Conservation (phyloP, 2,888 invertebrate species). For the Gonocerus acuteangulatus region DNA sequence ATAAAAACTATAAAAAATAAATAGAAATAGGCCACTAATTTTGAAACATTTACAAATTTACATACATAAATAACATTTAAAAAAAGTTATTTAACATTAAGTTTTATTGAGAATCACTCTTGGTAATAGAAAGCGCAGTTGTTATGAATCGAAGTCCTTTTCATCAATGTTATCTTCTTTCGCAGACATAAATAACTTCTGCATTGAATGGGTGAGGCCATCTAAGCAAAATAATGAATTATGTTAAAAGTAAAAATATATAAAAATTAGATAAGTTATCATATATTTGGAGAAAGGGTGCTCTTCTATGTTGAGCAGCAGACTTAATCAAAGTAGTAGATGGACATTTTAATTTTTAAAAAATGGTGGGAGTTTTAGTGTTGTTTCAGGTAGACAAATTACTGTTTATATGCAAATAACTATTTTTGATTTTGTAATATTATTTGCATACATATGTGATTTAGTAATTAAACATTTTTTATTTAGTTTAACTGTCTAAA, state of each 20-base stretch:
- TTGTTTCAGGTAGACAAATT: too few relatives aligned
- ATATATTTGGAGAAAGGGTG: neutral
- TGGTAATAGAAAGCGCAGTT: neutral
- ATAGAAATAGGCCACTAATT: neutral
- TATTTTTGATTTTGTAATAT: too few relatives aligned
- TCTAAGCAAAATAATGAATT: slow-evolving; percentile 46
- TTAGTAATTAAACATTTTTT: too few relatives aligned
- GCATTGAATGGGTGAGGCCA: slow-evolving; percentile 54
- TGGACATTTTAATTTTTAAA: too few relatives aligned
- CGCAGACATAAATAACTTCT: slow-evolving; percentile 68
- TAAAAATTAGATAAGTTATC: neutral
- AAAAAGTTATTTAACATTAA: neutral
- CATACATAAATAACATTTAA: neutral
- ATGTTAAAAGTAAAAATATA: neutral
- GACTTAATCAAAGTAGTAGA: too few relatives aligned
- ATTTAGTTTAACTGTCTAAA: too few relatives aligned
- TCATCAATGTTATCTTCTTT: slow-evolving; percentile 54
- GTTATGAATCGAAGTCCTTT: slow-evolving; percentile 16
- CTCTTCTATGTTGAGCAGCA: too few relatives aligned
- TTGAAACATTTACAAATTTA: neutral
- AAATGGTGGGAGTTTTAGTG: too few relatives aligned
- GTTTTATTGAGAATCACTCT: too few relatives aligned
- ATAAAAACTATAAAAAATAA: neutral
- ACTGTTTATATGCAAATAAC: too few relatives aligned
- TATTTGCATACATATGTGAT: too few relatives aligned